Base-by-base conservation (phyloP, 2,797 vertebrate genomes). In the Australoheros facetus region DNA sequence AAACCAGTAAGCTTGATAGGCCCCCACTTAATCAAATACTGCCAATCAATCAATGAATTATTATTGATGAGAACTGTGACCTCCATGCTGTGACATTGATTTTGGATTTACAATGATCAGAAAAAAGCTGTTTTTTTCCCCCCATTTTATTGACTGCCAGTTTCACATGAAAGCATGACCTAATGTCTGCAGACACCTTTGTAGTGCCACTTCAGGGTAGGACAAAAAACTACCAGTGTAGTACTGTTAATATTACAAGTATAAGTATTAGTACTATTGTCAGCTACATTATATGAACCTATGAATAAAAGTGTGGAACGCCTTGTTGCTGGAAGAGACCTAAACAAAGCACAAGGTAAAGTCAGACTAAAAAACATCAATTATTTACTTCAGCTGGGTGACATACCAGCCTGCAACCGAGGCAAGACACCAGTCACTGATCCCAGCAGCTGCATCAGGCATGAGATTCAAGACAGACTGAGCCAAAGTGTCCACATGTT, bases 281-380 rank as follows among this genome's bases (percentile, higher is more conserved):
- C 62, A 48, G 42, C 62, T n/a, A 0, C 26, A 30, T 28, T 45
- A 2, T 7, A 66, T 48, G 48, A 66, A 30, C 48, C 5, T 66
- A 48, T 28, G 26, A 42, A 51, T 30, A 4, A 51, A 48, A 2
- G 10, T 51, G 42, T 19, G 16, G 48, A 51, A 28, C n/a, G 10
- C 42, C 42, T 69, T 12, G 26, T 19, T n/a, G 21, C 3, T 64
- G 23, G 34, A 28, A 21, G 28, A 34, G 34, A 26, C 57, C 56
- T 39, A 1, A 62, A 81, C 78, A 83, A 81, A 87, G 74, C 39
- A 55, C n/a, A 32, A 30, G 32, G 19, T 23, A 6, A 69, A 73
- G 73, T 77, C 81, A 71, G 84, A 81, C 80, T 16, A 1, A 26
- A 81, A 56, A 13, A 42, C 83, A 87, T 87, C 0, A 75, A 88